Conservation (phyloP, 2,888 invertebrate species). For the Sesia apiformis region DNA sequence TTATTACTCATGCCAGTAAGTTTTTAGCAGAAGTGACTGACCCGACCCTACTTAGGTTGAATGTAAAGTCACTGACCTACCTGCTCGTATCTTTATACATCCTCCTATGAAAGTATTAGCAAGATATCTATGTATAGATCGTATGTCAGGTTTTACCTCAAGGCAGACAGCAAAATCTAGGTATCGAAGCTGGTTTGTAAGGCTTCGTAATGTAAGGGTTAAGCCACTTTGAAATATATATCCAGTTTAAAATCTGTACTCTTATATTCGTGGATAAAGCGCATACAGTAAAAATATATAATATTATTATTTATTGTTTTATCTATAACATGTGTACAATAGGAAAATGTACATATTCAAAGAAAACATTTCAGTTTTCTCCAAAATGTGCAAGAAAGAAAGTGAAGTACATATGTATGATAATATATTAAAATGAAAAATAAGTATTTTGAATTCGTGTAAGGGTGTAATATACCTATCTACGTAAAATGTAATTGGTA, state of each 20-base stretch:
- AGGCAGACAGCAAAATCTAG: constrained; percentile 6
- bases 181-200: constrained; percentile 7
- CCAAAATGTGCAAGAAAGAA: too few species aligned
- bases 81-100: not conserved
- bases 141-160: not conserved
- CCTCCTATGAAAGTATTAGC: not conserved
- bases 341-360: too few species aligned
- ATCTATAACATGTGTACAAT: too few species aligned
- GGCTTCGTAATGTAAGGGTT: constrained; percentile 10
- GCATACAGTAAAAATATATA: not conserved
- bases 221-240: not conserved
- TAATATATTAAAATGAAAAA: too few species aligned
- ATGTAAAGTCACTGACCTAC: not conserved
- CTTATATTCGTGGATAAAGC: not conserved
- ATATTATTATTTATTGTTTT: too few species aligned
- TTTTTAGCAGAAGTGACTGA: not conserved
- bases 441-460: too few species aligned
- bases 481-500: too few species aligned
- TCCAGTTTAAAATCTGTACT: not conserved
- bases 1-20: too few species aligned
- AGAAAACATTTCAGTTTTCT: too few species aligned
- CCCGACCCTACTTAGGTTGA: not conserved
- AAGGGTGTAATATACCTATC: too few species aligned
- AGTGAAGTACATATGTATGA: too few species aligned
- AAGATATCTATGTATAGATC: not conserved